phyloP scores from a whole-genome alignment of 53 echinoderm and acorn worm genomes.

The Echinometra lucunter region DNA sequence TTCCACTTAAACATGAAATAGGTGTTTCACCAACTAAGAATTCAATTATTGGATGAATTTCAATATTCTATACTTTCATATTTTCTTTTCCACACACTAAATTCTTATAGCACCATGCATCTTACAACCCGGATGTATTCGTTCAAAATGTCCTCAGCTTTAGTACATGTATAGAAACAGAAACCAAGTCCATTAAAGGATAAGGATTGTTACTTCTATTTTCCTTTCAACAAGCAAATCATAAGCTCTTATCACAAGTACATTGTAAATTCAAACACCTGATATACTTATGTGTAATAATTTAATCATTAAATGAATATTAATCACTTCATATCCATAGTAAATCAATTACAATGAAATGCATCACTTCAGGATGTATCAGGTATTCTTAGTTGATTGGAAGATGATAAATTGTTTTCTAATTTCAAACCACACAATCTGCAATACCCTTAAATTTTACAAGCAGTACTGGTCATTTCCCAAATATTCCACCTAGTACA shows the following conservation, averaged over 20 bases:
- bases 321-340: too few relatives aligned
- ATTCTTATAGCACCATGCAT: not conserved
- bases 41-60: too few relatives aligned
- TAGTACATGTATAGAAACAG: not conserved
- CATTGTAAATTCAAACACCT: not conserved
- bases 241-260: not conserved
- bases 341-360: not conserved
- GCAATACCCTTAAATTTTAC: not conserved
- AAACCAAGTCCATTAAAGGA: not conserved
- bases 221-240: not conserved
- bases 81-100: not conserved
- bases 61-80: not conserved
- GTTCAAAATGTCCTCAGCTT: not conserved
- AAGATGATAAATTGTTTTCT: not conserved
- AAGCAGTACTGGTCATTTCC: not conserved
- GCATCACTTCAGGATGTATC: not conserved
- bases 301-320: too few relatives aligned
- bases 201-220: not conserved
- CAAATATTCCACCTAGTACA: not conserved
- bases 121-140: not conserved
- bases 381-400: not conserved
- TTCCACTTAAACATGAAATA: not conserved
- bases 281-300: too few relatives aligned
- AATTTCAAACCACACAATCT: not conserved
- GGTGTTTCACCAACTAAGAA: not conserved